Evolutionary conservation across 2,113 vertebrate genomes (phyloP), one percentile per base, ranked within the genome.

Genomic region (Xyrauchen texanus): DNA sequence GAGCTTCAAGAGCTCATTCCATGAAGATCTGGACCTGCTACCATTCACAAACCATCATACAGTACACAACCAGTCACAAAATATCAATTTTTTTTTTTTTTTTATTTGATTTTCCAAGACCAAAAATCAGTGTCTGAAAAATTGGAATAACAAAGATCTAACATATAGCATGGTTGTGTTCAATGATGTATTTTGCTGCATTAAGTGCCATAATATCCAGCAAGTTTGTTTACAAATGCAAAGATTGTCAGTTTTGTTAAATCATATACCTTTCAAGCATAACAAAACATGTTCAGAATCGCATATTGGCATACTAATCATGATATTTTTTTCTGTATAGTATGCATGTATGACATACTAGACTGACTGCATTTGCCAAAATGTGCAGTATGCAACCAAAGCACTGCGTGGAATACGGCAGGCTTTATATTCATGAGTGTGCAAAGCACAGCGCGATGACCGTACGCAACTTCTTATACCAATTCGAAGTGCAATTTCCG

Each of bases 1-100:
- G 88, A 95, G 79, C 91, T 99, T 83, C 87, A 92, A 42, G 90
- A 91, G 52, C 90, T 98, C 74, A 90, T 98, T 72, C 96, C 97
- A 0, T 98, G 90, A 94, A 58, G 6, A 1, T 58, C 55, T 53
- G 57, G 3, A 85, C 8, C 42, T 34, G 21, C 21, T 34, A 34
- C 3, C 21, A 34, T 34, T 9, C 6, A 11, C n/a, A 34, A 51
- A 8, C 15, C 55, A 21, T 52, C 46, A 57, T 34, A 34, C 21
- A 34, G 21, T 34, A 34, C 21, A 34, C 21, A 34, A 34, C 21
- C 21, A 1, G 3, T 34, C 21, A 34, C 21, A 34, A 34, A 53
- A 68, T 21, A 52, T 4, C 55, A 12, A 57, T 57, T n/a, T 12
- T n/a, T 53, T 0, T 44, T 13, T 8, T 11, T 11, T 11, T 11